A percentile compares a stretch with the other conserved stretches of the same genome.
These are phyloP conservation scores for Mesembrinibis cayennensis DNA, from an alignment of 2,113 vertebrate genomes.

Conservation along the genomic window DNA sequence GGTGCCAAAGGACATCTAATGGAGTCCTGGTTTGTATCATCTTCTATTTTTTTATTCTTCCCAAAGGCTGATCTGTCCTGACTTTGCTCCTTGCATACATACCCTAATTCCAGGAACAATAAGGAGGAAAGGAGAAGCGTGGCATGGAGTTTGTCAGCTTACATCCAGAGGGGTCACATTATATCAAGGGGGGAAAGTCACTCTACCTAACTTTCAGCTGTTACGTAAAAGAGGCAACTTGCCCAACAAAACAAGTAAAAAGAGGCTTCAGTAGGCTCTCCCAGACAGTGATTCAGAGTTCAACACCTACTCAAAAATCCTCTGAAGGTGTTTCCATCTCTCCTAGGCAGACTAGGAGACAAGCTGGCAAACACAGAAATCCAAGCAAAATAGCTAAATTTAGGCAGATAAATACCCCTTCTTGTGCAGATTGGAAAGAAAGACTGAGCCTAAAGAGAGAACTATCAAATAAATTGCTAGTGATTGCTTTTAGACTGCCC, in stretches of 20 bases:
- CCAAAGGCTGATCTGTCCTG: neutral
- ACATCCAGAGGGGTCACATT: neutral
- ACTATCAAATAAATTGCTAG: conserved; percentile 9
- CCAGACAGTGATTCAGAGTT: conserved; percentile 50
- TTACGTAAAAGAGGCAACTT: neutral
- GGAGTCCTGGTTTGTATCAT: neutral
- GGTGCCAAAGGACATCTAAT: neutral
- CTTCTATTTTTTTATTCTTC: neutral
- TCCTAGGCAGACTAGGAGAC: neutral
- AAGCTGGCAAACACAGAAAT: conserved; percentile 22
- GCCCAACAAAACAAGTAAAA: neutral
- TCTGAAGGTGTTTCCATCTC: conserved; percentile 16
- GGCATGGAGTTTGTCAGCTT: neutral
- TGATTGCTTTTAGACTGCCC: conserved; percentile 5
- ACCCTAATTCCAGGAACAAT: neutral
- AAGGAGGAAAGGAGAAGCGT: neutral
- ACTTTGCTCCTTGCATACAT: neutral
- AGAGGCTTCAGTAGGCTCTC: neutral
- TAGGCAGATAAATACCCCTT: conserved; percentile 17
- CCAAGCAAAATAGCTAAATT: conserved; percentile 3
- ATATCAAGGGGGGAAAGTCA: neutral
- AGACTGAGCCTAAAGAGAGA: neutral
- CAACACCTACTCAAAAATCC: conserved; percentile 35
- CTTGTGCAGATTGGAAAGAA: neutral
- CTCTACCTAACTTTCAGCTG: neutral